Evolutionary conservation across 2,888 invertebrate genomes (phyloP).

Genomic region (Drosophila picticornis): DNA sequence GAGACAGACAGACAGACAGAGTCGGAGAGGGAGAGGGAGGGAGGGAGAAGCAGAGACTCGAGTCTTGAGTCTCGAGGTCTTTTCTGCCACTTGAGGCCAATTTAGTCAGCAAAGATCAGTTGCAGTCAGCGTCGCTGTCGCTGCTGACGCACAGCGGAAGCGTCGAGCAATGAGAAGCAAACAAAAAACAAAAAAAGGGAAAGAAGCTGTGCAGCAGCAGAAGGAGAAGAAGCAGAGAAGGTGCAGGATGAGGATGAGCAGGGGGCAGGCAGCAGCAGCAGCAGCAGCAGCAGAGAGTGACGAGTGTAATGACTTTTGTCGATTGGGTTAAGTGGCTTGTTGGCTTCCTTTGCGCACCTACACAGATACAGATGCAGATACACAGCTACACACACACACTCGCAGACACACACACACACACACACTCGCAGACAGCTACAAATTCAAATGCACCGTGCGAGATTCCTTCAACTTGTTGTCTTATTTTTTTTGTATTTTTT

Average conservation of each 20-base stretch:
- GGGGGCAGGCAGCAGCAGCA: conserved; percentile 13
- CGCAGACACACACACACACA: conserved; percentile 15
- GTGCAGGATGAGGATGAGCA: conserved; percentile 17
- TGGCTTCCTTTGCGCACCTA: conserved; percentile 74
- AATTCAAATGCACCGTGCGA: conserved; percentile 68
- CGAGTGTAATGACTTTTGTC: conserved; percentile 84
- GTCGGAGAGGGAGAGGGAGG: not conserved
- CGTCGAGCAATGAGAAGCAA: conserved; percentile 41
- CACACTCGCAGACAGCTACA: conserved; percentile 33
- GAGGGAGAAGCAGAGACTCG: not conserved
- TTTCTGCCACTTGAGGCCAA: conserved; percentile 65
- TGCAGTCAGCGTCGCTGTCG: conserved; percentile 36
- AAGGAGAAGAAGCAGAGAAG: not conserved
- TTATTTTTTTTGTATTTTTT: conserved; percentile 16
- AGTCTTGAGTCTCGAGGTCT: conserved; percentile 20
- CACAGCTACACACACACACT: conserved; percentile 30
- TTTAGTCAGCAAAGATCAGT: conserved; percentile 62
- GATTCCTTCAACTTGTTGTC: conserved; percentile 50
- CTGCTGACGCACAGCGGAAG: conserved; percentile 68
- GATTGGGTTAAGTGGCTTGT: conserved; percentile 84
- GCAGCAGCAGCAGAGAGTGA: conserved; percentile 64
- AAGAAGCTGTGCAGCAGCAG: conserved; percentile 27
- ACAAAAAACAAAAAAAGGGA: conserved; percentile 1
- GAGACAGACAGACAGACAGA: not conserved
- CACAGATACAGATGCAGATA: conserved; percentile 43